Evolutionary conservation across 2,888 invertebrate species (phyloP), one percentile per base, ranked within the genome.

Genomic region (Mallateleia sp.): DNA sequence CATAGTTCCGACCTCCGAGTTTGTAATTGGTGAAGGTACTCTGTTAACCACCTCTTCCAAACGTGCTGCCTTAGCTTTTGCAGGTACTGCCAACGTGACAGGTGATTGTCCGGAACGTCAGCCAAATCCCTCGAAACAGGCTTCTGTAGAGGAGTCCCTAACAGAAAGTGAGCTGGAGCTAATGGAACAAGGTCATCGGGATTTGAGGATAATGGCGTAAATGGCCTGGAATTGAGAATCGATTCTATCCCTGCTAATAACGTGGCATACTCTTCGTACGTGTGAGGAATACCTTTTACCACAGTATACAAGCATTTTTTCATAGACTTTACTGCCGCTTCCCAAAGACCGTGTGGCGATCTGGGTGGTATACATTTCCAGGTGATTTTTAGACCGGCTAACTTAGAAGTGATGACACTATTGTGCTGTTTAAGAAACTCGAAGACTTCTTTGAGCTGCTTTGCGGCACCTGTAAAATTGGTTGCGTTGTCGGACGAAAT

Each of bases 101-200:
- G 45, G n/a, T 22, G 50, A 32, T 28, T 47, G 9, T 54, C 62
- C 3, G 34, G 52, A n/a, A 67, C 28, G 14, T 52, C 14, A 24
- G 42, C 11, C 2, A n/a, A 64, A 38, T 22, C 9, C 28, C 6
- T 18, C 24, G 50, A 32, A 38, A 52, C 69, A 20, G 52, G 54
- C 20, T 69, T 54, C 14, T 24, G 22, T 8, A 69, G 18, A 15
- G 38, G 2, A 32, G 34, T 69, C n/a, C 69, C 38, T 15, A 69
- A 28, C 3, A 93, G 83, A 69, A 92, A 91, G 71, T 93, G 93
- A 0, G 89, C 91, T 28, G 93, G 93, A 0, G 92, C 91, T 7
- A 93, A 74, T 0, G 88, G 58, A 9, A 58, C 18, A 67, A 11
- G 28, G 32, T 91, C 91, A n/a, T n/a, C n/a, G n/a, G n/a, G n/a